Evolutionary conservation across 2,888 invertebrate genomes (phyloP).

Genomic region (Agrotis exclamationis): DNA sequence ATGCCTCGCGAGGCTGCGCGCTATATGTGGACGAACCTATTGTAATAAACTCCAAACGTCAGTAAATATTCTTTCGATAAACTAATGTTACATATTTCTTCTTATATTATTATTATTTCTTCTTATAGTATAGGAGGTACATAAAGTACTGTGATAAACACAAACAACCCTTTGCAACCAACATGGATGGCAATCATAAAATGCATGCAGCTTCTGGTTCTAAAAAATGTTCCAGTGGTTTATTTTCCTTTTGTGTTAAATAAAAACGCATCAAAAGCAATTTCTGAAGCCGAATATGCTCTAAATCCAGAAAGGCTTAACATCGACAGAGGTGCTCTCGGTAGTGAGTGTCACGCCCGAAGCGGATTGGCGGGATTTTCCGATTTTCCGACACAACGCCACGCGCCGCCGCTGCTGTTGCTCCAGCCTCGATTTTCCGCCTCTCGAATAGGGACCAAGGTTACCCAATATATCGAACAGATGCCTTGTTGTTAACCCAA

Average conservation of each 20-base stretch:
- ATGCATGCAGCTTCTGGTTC: slow-evolving; percentile 2
- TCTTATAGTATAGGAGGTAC: background rate
- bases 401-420: slow-evolving; percentile 67
- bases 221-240: slow-evolving; percentile 24
- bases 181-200: background rate
- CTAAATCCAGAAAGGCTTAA: slow-evolving; percentile 77
- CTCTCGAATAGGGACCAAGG: slow-evolving; percentile 67
- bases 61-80: too few species aligned
- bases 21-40: too few species aligned
- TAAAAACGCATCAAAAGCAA: slow-evolving; percentile 69
- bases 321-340: slow-evolving; percentile 72
- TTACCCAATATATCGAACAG: slow-evolving; percentile 65
- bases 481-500: slow-evolving; percentile 52
- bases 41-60: background rate
- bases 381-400: slow-evolving; percentile 79
- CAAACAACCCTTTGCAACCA: background rate
- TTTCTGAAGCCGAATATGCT: slow-evolving; percentile 72
- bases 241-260: slow-evolving; percentile 47
- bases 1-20: too few species aligned
- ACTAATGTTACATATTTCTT: background rate
- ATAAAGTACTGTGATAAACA: background rate
- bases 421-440: slow-evolving; percentile 73
- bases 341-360: slow-evolving; percentile 74
- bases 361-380: slow-evolving; percentile 78
- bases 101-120: too few species aligned